Evolutionary conservation across 2,888 invertebrate species (phyloP).

Genomic region (Crematogaster levior): DNA sequence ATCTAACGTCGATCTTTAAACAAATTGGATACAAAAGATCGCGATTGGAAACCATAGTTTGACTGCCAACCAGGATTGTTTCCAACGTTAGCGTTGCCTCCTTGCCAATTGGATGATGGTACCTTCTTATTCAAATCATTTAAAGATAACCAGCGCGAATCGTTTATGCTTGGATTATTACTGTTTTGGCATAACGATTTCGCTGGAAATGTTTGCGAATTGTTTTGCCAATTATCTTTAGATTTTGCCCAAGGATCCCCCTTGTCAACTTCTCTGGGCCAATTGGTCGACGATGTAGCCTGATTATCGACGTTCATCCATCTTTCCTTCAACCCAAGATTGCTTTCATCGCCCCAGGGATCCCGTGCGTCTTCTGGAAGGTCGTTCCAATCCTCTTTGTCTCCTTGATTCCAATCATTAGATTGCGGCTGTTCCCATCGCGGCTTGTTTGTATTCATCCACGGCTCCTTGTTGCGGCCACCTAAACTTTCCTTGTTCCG

Average conservation of each 20-base stretch:
- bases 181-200: constrained; percentile 65
- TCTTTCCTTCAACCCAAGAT: constrained; percentile 67
- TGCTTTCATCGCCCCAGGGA: constrained; percentile 83
- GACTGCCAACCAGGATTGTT: constrained; percentile 67
- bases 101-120: constrained; percentile 73
- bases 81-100: constrained; percentile 50
- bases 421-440: constrained; percentile 73
- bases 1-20: constrained; percentile 74
- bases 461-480: constrained; percentile 69
- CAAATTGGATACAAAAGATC: constrained; percentile 67
- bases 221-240: constrained; percentile 74
- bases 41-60: constrained; percentile 67
- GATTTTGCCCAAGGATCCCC: constrained; percentile 69
- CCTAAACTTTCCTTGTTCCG: constrained; percentile 75
- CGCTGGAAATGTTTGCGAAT: constrained; percentile 48
- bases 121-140: constrained; percentile 57
- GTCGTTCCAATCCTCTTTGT: constrained; percentile 82
- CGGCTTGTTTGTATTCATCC: constrained; percentile 71
- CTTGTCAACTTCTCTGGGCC: constrained; percentile 70
- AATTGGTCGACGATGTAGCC: constrained; percentile 55
- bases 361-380: constrained; percentile 83
- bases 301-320: constrained; percentile 63
- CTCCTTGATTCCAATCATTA: constrained; percentile 71
- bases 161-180: constrained; percentile 58
- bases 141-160: constrained; percentile 67